Base-by-base conservation (phyloP, 2,888 invertebrate species). In the Gymnoscelis rufifasciata region DNA sequence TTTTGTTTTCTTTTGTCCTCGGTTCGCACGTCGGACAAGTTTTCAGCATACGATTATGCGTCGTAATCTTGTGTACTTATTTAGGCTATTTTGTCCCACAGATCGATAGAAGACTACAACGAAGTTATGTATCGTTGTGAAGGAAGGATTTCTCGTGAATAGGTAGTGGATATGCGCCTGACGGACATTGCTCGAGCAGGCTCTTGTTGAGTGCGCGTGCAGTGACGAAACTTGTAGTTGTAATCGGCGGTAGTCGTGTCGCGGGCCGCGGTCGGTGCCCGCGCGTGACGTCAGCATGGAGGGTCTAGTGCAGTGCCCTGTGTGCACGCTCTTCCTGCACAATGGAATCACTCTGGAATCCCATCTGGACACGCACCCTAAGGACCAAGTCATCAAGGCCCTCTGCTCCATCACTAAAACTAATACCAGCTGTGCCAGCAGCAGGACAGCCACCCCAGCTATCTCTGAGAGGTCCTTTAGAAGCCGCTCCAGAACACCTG, bases 341-440 rank as follows among this genome's bases (percentile, higher is more conserved):
- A 93, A 93, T 82, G 95, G 95, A 46, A 95, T 95, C 87, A 91
- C 93, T 49, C 83, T 95, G 60, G 93, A 94, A 72, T 91, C 91
- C 56, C 95, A 95, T 75, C 89, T 96, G 75, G 93, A 94, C 70
- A 95, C 95, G 15, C 95, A 95, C 87, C 95, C 95, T 30, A 95
- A 95, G 78, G 95, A 95, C 64, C 95, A 95, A 81, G 95, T 96
- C 39, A 95, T 95, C 61, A 94, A 93, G 74, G 95, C 95, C 14
- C 84, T 96, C 54, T 91, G 88, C 64, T 76, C 57, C 58, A 64
- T 88, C 51, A 88, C 90, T 53, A 79, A 82, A 52, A 89, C 87
- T 43, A 81, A 78, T 56, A 68, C 70, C 49, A 73, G 66, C 52
- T 81, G 71, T 73, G 71, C 23, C 2, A 56, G 71, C 36, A 82